These are phyloP conservation scores for Parnassius apollo DNA, from an alignment of 2,888 invertebrate species.

Conservation along the genomic window DNA sequence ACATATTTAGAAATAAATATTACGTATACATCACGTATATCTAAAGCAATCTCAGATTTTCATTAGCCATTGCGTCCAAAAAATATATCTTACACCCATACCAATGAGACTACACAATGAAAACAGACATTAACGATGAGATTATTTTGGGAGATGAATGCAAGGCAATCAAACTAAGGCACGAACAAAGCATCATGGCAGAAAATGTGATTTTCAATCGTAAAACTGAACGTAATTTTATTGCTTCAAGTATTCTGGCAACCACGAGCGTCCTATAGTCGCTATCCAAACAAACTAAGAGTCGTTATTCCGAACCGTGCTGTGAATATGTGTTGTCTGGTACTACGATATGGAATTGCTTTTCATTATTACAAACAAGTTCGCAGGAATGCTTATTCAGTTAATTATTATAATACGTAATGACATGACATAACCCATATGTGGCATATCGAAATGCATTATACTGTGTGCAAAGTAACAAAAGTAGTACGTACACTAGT, in stretches of 20 bases:
- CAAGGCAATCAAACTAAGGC: conserved; percentile 67
- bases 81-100: neutral
- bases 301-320: conserved; percentile 44
- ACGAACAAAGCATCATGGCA: conserved; percentile 72
- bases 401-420: neutral
- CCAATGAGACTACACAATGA: conserved; percentile 46
- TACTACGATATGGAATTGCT: conserved; percentile 42
- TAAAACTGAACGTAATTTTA: conserved; percentile 72
- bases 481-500: too few species aligned
- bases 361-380: conserved; percentile 56
- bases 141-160: conserved; percentile 72
- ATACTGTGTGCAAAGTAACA: too few species aligned
- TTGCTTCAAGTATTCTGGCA: conserved; percentile 64
- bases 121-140: conserved; percentile 64
- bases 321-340: conserved; percentile 40
- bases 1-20: too few species aligned
- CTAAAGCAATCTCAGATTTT: neutral
- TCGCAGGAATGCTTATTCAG: conserved; percentile 17
- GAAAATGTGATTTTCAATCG: conserved; percentile 75
- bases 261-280: conserved; percentile 48
- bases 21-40: too few species aligned
- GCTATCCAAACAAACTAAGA: conserved; percentile 49
- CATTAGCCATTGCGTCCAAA: neutral
- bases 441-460: neutral
- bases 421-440: neutral